A percentile compares a stretch with the other conserved stretches of the same genome.
Conservation (phyloP, 2,888 invertebrate species). For the Drosophila flavopinicola region DNA sequence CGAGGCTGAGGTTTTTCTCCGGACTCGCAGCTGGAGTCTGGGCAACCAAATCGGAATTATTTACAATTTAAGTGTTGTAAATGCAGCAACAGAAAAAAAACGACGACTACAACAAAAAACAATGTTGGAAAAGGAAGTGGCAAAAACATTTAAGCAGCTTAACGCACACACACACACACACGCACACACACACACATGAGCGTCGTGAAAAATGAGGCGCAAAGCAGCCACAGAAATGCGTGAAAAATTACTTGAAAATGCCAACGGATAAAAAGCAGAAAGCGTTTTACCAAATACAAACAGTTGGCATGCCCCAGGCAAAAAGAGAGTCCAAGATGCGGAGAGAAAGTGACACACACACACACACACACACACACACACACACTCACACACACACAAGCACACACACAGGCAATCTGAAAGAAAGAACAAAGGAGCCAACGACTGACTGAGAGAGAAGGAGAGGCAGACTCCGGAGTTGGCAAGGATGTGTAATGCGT, state of each 20-base stretch:
- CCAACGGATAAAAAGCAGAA: conserved; percentile 72
- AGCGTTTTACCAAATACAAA: conserved; percentile 62
- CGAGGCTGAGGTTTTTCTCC: conserved; percentile 16
- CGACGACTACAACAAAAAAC: conserved; percentile 29
- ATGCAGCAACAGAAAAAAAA: conserved; percentile 54
- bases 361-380: conserved; percentile 5
- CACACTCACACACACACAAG: conserved; percentile 7
- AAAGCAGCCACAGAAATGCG: conserved; percentile 81
- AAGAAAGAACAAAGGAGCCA: not conserved
- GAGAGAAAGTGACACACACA: conserved; percentile 19
- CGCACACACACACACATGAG: conserved; percentile 13
- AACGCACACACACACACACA: conserved; percentile 58
- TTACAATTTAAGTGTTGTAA: conserved; percentile 80
- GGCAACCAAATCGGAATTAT: conserved; percentile 72
- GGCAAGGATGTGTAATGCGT: conserved; percentile 29
- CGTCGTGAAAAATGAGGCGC: conserved; percentile 74
- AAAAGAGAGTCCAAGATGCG: conserved; percentile 23
- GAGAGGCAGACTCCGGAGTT: conserved; percentile 1
- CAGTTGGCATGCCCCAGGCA: conserved; percentile 50
- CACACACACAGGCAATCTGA: not conserved
- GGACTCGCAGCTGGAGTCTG: conserved; percentile 28
- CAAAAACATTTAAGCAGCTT: conserved; percentile 78
- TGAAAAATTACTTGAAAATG: conserved; percentile 79
- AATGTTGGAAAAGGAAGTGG: conserved; percentile 60
- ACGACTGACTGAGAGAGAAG: not conserved